Evolutionary conservation across 2,888 invertebrate species (phyloP).

Genomic region (Drosophila greeni): DNA sequence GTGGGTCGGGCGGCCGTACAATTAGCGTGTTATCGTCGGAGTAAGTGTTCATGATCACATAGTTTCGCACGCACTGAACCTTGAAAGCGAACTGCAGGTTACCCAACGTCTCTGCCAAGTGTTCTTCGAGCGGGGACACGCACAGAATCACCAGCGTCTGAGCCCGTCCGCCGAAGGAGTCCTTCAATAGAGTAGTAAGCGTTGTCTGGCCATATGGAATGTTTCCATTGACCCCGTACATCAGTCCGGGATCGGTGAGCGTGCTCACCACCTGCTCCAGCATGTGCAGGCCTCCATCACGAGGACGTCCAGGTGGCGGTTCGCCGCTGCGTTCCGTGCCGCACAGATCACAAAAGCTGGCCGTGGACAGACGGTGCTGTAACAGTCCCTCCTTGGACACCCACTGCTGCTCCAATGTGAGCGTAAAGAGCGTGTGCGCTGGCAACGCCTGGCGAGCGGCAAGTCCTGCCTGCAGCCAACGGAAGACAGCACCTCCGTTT

Average conservation of each 20-base stretch:
- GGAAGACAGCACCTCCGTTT: slow-evolving; percentile 84
- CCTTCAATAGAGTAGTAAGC: slow-evolving; percentile 84
- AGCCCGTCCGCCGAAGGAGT: slow-evolving; percentile 87
- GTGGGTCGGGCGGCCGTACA: slow-evolving; percentile 62
- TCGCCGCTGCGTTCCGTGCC: slow-evolving; percentile 81
- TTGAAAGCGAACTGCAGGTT: slow-evolving; percentile 84
- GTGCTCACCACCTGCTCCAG: slow-evolving; percentile 84
- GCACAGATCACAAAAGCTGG: slow-evolving; percentile 86
- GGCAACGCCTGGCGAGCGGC: slow-evolving; percentile 73
- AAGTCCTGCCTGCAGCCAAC: slow-evolving; percentile 85
- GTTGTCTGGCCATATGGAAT: slow-evolving; percentile 82
- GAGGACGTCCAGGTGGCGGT: slow-evolving; percentile 79
- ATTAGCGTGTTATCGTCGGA: slow-evolving; percentile 83
- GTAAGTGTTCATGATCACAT: slow-evolving; percentile 85
- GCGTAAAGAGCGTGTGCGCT: slow-evolving; percentile 84
- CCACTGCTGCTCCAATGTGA: slow-evolving; percentile 88
- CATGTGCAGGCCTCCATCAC: slow-evolving; percentile 83
- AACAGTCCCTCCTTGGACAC: slow-evolving; percentile 83
- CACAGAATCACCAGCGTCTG: slow-evolving; percentile 86
- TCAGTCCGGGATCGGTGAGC: slow-evolving; percentile 79
- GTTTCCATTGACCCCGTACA: slow-evolving; percentile 76
- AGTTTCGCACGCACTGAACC: slow-evolving; percentile 85
- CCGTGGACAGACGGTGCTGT: slow-evolving; percentile 86
- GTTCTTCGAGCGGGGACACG: slow-evolving; percentile 84
- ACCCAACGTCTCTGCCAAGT: slow-evolving; percentile 85